Conservation (phyloP, 2,797 vertebrate species). For the Ceryle rudis region DNA sequence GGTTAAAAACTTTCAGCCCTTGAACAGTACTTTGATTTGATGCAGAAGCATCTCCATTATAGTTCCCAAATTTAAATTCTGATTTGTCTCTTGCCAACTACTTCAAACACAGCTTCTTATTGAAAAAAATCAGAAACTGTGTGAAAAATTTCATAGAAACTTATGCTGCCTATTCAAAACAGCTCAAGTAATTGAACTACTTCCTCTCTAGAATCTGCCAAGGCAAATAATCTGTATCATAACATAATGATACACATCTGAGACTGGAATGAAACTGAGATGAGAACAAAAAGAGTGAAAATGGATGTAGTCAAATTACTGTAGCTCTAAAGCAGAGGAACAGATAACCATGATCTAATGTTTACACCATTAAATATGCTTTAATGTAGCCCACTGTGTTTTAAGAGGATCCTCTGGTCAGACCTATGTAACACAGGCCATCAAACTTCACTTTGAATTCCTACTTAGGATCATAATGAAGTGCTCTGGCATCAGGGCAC, state of each 20-base stretch:
- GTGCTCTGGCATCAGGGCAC: not conserved
- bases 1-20: not conserved
- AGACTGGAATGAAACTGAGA: not conserved
- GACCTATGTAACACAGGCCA: not conserved
- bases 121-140: not conserved
- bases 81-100: not conserved
- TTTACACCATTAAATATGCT: not conserved
- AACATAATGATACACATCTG: constrained; percentile 18
- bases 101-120: not conserved
- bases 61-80: not conserved
- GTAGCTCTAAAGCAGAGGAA: not conserved
- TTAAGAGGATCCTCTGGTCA: not conserved
- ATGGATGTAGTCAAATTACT: not conserved
- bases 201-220: constrained; percentile 6
- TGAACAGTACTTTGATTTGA: not conserved
- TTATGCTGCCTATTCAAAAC: not conserved
- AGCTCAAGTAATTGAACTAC: constrained; percentile 2
- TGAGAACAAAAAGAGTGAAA: not conserved
- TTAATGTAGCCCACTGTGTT: not conserved
- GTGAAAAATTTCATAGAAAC: not conserved
- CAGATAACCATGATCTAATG: not conserved
- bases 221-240: constrained; percentile 1
- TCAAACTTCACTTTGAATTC: not conserved
- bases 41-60: not conserved
- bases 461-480: not conserved